phyloP scores from a whole-genome alignment of 2,113 vertebrate species.

The Andinoacara biseriatus region DNA sequence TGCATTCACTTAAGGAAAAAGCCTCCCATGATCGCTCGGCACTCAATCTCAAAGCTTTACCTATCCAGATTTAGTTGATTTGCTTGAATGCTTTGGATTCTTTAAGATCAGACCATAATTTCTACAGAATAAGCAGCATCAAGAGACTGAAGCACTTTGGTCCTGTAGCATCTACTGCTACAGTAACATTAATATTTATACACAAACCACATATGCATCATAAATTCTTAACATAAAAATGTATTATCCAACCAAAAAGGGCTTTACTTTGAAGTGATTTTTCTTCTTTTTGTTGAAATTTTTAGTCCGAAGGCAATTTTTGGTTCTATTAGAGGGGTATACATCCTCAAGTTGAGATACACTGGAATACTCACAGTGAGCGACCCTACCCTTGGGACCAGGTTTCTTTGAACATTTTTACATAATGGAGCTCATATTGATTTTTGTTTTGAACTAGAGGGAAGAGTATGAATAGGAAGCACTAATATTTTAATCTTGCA shows the following conservation, averaged over 20 bases:
- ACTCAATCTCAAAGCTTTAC: conserved; percentile 6
- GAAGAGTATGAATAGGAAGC: conserved; percentile 63
- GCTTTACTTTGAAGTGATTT: conserved; percentile 15
- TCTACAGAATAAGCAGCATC: neutral
- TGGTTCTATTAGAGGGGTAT: conserved; percentile 26
- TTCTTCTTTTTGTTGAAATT: neutral
- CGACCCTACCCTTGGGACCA: conserved; percentile 47
- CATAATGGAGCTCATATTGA: conserved; percentile 58
- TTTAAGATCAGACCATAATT: conserved; percentile 2
- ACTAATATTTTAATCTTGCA: conserved; percentile 65
- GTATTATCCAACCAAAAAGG: conserved; percentile 5
- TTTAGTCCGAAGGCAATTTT: conserved; percentile 17
- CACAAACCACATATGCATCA: conserved; percentile 18
- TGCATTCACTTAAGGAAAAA: neutral
- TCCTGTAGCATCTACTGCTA: neutral
- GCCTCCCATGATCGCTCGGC: neutral
- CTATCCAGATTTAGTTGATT: neutral
- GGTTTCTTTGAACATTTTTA: conserved; percentile 67
- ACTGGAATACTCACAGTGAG: conserved; percentile 32
- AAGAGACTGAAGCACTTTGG: neutral
- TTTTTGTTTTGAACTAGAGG: conserved; percentile 62
- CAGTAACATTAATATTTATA: neutral
- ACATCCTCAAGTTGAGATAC: conserved; percentile 56
- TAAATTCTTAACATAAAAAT: conserved; percentile 15
- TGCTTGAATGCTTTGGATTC: neutral